Conservation (phyloP, 2,888 invertebrate species). For the Trissoscelio sp. region DNA sequence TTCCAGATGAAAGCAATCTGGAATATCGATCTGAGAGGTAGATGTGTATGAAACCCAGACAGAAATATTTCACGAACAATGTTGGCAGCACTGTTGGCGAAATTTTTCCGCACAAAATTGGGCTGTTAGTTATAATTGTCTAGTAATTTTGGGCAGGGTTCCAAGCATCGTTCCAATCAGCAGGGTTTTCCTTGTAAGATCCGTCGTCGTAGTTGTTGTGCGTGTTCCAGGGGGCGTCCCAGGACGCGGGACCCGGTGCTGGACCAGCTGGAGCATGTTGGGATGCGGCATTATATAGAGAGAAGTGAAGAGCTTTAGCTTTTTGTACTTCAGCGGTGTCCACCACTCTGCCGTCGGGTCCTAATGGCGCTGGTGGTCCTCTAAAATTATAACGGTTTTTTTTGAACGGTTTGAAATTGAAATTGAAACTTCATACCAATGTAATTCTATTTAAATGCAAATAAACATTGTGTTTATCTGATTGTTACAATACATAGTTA, state of each 20-base stretch:
- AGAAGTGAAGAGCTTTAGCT: conserved; percentile 82
- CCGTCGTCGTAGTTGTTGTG: conserved; percentile 64
- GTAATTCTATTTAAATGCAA: no score
- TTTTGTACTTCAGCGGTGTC: conserved; percentile 83
- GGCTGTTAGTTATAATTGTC: background rate
- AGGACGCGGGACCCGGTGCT: conserved; percentile 69
- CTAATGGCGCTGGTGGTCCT: conserved; percentile 81
- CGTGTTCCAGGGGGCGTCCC: conserved; percentile 71
- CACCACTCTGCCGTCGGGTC: conserved; percentile 81
- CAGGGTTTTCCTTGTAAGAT: conserved; percentile 51
- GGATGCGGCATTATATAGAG: conserved; percentile 79
- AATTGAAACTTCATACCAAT: no score
- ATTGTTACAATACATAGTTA: no score
- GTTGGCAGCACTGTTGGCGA: background rate
- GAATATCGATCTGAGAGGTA: conserved; percentile 43
- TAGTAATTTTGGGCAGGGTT: conserved; percentile 72
- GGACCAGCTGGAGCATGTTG: conserved; percentile 73
- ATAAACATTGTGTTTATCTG: no score
- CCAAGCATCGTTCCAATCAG: conserved; percentile 68
- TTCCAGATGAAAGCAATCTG: no score
- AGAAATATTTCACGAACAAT: background rate
- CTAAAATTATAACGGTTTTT: conserved; percentile 66
- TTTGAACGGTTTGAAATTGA: no score
- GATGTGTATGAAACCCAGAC: conserved; percentile 28
- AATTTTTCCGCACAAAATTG: background rate